Evolutionary conservation across 2,888 invertebrate species (phyloP), one percentile per base, ranked within the genome.

Genomic region (Tachystola acroxantha): DNA sequence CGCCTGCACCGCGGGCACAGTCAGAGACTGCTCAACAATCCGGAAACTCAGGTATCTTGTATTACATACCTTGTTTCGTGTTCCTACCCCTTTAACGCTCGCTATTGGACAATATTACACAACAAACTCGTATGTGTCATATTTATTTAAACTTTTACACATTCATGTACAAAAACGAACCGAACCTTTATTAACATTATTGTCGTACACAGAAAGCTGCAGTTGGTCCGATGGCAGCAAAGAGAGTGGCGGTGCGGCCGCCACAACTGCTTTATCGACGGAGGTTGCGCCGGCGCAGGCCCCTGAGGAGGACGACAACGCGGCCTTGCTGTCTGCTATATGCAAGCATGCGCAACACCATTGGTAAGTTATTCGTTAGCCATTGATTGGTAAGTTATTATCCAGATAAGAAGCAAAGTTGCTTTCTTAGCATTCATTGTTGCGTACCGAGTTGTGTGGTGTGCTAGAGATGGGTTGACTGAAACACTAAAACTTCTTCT

Each of bases 211-310:
- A 11, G 10, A 27, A 14, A 28, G n/a, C 32, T 68, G 72, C 50
- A 81, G 77, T 42, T 87, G 86, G 87, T 80, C 84, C 1, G 84
- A 84, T 16, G 75, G 61, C 12, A 75, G 72, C 37, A 76, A 80
- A 36, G 85, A 85, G 12, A 73, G 66, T 32, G 70, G 54, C 0
- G 59, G 54, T 0, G 57, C 49, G 1, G 52, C 50, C 4, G 37
- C 48, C 0, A 50, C 56, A 0, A 53, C 54, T 1, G 45, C 56
- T 0, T 39, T 57, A 2, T 43, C 64, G 0, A 41, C 50, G 0
- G 48, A 52, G 10, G 43, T 56, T 1, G 40, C 57, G 3, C 54
- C 57, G 9, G 45, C 58, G 1, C 56, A 64, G 2, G 49, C 66
- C 7, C 36, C 64, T 0, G 77, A 79, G 39, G 54, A 73, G 22